Evolutionary conservation across 2,888 invertebrate species (phyloP), one percentile per base, ranked within the genome.

Genomic region (Horisme vitalbata): DNA sequence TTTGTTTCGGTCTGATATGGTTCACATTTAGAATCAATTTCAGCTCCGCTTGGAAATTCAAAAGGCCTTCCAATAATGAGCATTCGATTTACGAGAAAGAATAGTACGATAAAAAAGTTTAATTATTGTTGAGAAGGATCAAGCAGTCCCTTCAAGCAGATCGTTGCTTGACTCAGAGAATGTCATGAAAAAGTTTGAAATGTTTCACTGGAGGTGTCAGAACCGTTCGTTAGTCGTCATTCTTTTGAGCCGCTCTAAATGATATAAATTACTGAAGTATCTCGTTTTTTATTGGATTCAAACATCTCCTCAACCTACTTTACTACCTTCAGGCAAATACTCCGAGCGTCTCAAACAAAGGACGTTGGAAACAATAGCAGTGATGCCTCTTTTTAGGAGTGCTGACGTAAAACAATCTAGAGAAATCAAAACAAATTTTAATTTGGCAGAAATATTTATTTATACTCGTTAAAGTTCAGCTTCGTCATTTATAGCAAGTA

Each of bases 401-500:
- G 43, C 43, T 46, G 43, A 35, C 28, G 41, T 18, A 36, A 26
- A 52, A 45, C 28, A 52, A 48, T 30, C 45, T 41, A 20, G 9
- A 49, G 13, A 67, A 75, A 80, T 73, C 59, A 76, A 83, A 76
- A 70, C 62, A 70, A 63, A 52, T 56, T 55, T 57, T 83, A 81
- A 88, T 89, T 89, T 89, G 89, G 89, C 89, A 88, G 88, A 89
- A 86, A 86, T 87, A 85, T 88, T 88, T 87, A 87, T 86, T 88
- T 79, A 83, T 87, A 88, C 82, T 83, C 78, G 80, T 83, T 83
- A 82, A 86, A 82, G 72, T 81, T 82, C 83, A 88, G 86, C 86
- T 75, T 79, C 75, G 71, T 83, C 80, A 78, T 81, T 79, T 78
- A 81, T 82, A 86, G 87, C 84, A 80, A 74, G 74, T 82, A 76